Percentiles rank a stretch among this genome's conserved stretches.
These are phyloP conservation scores for Augiades crinisus DNA, from an alignment of 2,888 invertebrate species.

Conservation along the genomic window DNA sequence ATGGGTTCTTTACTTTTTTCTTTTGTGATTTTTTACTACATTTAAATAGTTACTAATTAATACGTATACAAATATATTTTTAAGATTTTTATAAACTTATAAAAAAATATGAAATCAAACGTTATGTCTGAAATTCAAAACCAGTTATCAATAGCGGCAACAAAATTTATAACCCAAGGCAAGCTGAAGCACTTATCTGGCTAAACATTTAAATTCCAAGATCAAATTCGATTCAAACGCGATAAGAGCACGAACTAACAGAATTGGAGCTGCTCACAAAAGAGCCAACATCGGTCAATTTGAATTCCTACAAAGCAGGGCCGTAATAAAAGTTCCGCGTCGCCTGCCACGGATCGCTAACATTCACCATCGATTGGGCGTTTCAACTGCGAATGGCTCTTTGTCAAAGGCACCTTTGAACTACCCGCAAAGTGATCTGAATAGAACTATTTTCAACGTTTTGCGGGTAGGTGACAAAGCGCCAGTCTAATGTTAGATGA, in stretches of 20 bases:
- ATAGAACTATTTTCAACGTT: neutral
- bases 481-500: too few relatives aligned
- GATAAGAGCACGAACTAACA: neutral
- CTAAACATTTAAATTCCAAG: too few relatives aligned
- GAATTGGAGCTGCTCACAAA: neutral
- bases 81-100: too few relatives aligned
- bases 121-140: too few relatives aligned
- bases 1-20: too few relatives aligned
- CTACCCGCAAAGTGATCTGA: neutral
- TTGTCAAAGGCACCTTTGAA: neutral
- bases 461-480: neutral
- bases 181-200: too few relatives aligned
- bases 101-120: too few relatives aligned
- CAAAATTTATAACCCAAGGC: too few relatives aligned
- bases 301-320: slow-evolving; percentile 19
- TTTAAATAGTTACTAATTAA: too few relatives aligned
- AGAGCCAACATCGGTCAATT: slow-evolving; percentile 16
- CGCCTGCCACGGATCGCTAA: neutral
- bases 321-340: slow-evolving; percentile 12
- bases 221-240: neutral
- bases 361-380: neutral
- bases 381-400: slow-evolving; percentile 1
- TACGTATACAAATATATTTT: too few relatives aligned
- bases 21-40: too few relatives aligned
- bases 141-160: too few relatives aligned